Evolutionary conservation across 2,888 invertebrate genomes (phyloP).

Genomic region (Bhutanitis thaidina): DNA sequence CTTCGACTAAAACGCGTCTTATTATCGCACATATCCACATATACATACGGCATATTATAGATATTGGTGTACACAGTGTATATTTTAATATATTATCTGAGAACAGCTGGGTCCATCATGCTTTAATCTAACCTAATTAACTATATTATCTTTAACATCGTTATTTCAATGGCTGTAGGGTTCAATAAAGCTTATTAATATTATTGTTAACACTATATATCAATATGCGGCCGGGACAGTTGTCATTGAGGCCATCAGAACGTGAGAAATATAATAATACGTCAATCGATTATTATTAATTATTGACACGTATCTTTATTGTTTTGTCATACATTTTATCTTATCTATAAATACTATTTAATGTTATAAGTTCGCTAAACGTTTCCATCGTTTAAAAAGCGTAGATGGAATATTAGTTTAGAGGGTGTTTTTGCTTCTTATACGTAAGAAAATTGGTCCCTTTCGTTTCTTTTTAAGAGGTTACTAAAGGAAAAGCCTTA

Average conservation of each 20-base stretch:
- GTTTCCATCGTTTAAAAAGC: no score
- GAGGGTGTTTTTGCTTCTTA: no score
- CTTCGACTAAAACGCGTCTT: background rate
- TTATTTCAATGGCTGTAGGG: background rate
- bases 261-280: conserved; percentile 30
- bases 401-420: no score
- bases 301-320: conserved; percentile 8
- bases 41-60: background rate
- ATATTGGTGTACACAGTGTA: background rate
- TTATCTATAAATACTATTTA: no score
- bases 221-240: conserved; percentile 15
- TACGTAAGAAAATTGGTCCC: no score
- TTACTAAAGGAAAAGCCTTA: no score
- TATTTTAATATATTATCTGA: background rate
- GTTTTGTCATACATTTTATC: conserved; percentile 5
- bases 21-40: background rate
- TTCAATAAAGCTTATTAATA: conserved; percentile 1
- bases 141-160: background rate
- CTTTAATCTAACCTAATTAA: background rate
- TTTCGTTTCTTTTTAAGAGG: no score
- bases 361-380: no score
- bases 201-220: background rate
- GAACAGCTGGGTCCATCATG: background rate
- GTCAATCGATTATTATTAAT: conserved; percentile 16
- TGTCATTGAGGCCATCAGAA: conserved; percentile 28